A percentile compares a stretch with the other conserved stretches of the same genome.
Evolutionary conservation across 1,140 invertebrate genomes (phyloP).

Genomic region (Solenopsis invicta): DNA sequence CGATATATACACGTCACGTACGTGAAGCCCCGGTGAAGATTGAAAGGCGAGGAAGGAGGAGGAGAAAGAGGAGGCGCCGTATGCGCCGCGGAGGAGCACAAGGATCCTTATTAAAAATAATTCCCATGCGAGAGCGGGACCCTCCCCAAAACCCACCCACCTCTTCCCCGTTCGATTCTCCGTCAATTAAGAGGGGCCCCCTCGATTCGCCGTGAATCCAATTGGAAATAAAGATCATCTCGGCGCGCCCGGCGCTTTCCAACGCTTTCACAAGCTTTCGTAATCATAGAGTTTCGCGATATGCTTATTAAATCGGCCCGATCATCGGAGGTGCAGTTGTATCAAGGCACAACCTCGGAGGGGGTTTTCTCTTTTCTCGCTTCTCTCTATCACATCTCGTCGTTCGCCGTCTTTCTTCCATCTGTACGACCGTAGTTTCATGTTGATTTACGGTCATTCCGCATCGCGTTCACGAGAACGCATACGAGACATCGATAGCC

Average conservation of each 20-base stretch:
- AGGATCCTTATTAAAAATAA: slow-evolving; percentile 79
- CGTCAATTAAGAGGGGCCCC: slow-evolving; percentile 72
- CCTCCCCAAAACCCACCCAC: slow-evolving; percentile 67
- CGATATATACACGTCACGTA: slow-evolving; percentile 66
- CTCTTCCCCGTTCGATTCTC: slow-evolving; percentile 65
- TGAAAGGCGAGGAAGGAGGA: slow-evolving; percentile 55
- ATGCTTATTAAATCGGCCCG: slow-evolving; percentile 79
- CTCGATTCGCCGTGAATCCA: slow-evolving; percentile 72
- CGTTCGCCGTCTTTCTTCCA: background rate
- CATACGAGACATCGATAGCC: slow-evolving; percentile 61
- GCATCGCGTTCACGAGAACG: slow-evolving; percentile 56
- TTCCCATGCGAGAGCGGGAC: slow-evolving; percentile 66
- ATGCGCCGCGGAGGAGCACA: slow-evolving; percentile 31
- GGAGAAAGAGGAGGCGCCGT: slow-evolving; percentile 55
- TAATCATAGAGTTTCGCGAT: slow-evolving; percentile 79
- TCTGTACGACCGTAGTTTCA: background rate
- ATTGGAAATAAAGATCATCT: slow-evolving; percentile 79
- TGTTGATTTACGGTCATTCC: slow-evolving; percentile 47
- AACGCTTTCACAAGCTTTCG: slow-evolving; percentile 74
- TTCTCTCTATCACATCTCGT: background rate
- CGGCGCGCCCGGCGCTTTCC: slow-evolving; percentile 62
- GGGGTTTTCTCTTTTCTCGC: slow-evolving; percentile 3
- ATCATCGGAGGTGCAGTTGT: slow-evolving; percentile 56
- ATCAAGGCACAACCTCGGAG: slow-evolving; percentile 12
- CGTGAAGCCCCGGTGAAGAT: slow-evolving; percentile 50